Base-by-base conservation (phyloP, 2,113 vertebrate species). In the Leptosomus discolor region DNA sequence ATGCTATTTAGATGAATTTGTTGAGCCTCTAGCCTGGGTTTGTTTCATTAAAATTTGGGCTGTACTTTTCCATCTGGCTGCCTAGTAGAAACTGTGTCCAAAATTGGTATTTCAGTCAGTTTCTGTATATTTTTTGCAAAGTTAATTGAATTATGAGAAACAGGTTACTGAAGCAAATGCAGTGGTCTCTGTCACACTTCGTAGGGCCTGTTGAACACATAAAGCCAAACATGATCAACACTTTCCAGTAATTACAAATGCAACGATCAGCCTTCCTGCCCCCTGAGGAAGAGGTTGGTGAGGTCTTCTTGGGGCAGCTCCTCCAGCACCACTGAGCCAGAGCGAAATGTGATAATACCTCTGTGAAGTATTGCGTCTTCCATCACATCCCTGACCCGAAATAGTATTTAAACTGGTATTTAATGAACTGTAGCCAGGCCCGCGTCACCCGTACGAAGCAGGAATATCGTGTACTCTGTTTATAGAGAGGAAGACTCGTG, bases 1-100 rank as follows among this genome's bases (percentile, higher is more conserved):
- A 45, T 30, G 22, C 53, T 80, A 17, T 86, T 92, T 77, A 71
- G 60, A 50, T 75, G 27, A 68, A 68, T 94, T 68, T 79, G 30
- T 41, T 88, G 51, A 89, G 48, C 69, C 29, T 87, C 51, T 46
- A 63, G 13, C 65, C 48, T 71, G 70, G 22, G 29, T 86, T 93
- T 80, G 78, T 87, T 94, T 82, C 60, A 51, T 92, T 93, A 39
- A 85, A 79, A 91, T 79, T 80, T 64, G 53, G 82, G 30, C 68
- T 97, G 58, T 75, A 61, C 43, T 91, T 92, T 92, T 96, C 85
- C 78, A 6, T 87, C 79, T 63, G 57, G 80, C 90, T 91, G 92
- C 85, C 50, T 76, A 2, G n/a, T 68, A 67, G 79, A 83, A 90
- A n/a, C 17, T 2, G 32, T 30, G 10, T 84, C 87, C 82, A 89